Percentiles rank a stretch among this genome's conserved stretches.
phyloP scores from a whole-genome alignment of 1,140 invertebrate genomes.

The Drosophila micromelanica region DNA sequence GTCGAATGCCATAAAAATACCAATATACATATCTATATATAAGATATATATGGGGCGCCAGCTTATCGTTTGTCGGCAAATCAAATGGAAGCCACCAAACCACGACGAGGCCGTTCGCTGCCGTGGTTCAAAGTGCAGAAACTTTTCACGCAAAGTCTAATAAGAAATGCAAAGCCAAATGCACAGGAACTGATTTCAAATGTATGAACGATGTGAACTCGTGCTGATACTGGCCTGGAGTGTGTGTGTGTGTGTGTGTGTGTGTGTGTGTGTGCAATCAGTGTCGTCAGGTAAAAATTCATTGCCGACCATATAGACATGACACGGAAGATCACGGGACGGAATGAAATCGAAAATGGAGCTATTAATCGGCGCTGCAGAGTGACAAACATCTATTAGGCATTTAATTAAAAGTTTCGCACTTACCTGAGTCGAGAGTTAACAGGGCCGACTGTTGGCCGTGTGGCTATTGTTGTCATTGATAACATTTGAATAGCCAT shows the following conservation, averaged over 20 bases:
- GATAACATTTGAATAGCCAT: conserved; percentile 60
- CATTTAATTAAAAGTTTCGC: conserved; percentile 81
- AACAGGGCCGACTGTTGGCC: neutral
- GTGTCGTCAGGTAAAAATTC: conserved; percentile 53
- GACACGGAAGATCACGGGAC: conserved; percentile 70
- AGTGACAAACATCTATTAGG: conserved; percentile 80
- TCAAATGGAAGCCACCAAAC: conserved; percentile 39
- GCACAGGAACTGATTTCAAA: neutral
- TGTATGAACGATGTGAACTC: neutral
- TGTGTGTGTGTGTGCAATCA: conserved; percentile 20
- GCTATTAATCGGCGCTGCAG: conserved; percentile 64
- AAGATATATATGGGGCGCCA: conserved; percentile 38
- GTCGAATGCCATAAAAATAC: conserved; percentile 2
- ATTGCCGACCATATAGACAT: conserved; percentile 69
- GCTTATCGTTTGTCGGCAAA: conserved; percentile 58
- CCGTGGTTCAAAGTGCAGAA: conserved; percentile 70
- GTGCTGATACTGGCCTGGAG: neutral
- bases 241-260: conserved; percentile 10
- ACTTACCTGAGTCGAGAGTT: conserved; percentile 19
- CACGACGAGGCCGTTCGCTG: conserved; percentile 14
- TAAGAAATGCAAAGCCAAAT: conserved; percentile 17
- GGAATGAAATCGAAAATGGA: conserved; percentile 46
- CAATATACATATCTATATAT: conserved; percentile 11
- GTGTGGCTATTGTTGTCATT: conserved; percentile 40
- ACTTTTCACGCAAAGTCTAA: conserved; percentile 21